Conservation (phyloP, 1,140 invertebrate species). For the Mycetomoellerius zeteki region DNA sequence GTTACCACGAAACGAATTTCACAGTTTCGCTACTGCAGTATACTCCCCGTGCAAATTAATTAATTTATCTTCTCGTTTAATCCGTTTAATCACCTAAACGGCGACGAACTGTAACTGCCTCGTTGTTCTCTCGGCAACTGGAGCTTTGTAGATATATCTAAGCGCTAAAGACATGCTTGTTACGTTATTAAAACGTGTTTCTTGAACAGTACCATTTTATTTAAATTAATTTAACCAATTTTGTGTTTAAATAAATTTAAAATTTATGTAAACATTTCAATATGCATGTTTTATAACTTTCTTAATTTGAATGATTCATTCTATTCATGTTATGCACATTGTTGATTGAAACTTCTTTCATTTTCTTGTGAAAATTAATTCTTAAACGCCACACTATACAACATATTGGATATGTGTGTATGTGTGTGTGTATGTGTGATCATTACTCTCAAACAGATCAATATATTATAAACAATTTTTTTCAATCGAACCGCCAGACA, state of each 20-base stretch:
- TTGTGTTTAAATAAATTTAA: neutral
- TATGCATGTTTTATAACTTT: neutral
- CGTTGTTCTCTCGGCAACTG: constrained; percentile 2
- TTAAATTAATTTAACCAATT: neutral
- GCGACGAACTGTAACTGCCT: constrained; percentile 17
- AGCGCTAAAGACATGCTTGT: constrained; percentile 8
- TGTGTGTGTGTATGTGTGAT: too few species aligned
- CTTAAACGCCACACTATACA: too few species aligned
- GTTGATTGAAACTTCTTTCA: neutral
- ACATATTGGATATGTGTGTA: too few species aligned
- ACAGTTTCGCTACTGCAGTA: neutral
- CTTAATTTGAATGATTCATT: neutral
- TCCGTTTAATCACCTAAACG: constrained; percentile 37
- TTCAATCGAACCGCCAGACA: too few species aligned
- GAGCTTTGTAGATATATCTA: constrained; percentile 6
- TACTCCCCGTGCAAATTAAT: constrained; percentile 27
- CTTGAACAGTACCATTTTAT: neutral
- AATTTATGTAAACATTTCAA: neutral
- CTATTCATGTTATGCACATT: neutral
- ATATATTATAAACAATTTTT: too few species aligned
- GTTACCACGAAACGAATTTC: constrained; percentile 33
- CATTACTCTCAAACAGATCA: too few species aligned
- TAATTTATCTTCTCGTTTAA: constrained; percentile 45
- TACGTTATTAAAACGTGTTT: constrained; percentile 21
- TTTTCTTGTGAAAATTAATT: neutral